Conservation (phyloP, 2,797 vertebrate genomes). For the Helicolenus hilgendorfi region DNA sequence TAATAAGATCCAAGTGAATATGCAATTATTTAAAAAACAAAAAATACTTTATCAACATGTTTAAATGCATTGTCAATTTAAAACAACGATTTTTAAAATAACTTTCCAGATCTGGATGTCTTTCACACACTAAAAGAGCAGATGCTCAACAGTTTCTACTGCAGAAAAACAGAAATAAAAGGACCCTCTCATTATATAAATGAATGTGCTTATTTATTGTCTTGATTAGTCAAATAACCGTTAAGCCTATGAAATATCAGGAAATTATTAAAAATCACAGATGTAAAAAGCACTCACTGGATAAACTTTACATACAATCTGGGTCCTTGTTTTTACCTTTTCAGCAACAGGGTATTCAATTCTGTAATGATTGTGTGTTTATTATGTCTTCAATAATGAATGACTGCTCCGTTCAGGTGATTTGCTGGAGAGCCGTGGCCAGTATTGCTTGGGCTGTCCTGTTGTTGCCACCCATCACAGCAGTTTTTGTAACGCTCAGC, state of each 20-base stretch:
- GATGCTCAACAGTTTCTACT: fast-evolving
- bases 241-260: fast-evolving
- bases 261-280: neutral
- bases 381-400: neutral
- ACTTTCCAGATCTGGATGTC: neutral
- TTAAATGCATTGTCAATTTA: neutral
- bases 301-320: neutral
- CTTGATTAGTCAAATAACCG: neutral
- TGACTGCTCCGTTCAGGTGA: slow-evolving; percentile 86
- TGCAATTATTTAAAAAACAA: neutral
- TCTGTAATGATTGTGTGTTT: neutral
- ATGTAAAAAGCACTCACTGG: neutral
- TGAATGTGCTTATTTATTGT: neutral
- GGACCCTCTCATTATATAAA: neutral
- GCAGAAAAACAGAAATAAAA: neutral
- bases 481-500: slow-evolving; percentile 91
- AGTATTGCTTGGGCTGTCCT: slow-evolving; percentile 94
- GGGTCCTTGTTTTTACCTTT: neutral
- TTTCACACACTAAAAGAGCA: neutral
- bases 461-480: slow-evolving; percentile 91
- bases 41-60: neutral
- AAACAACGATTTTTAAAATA: neutral
- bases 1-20: too few relatives aligned
- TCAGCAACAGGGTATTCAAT: neutral
- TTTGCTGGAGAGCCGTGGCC: slow-evolving; percentile 94